Evolutionary conservation across 2,797 vertebrate genomes (phyloP).

Genomic region (Nyctibius grandis): DNA sequence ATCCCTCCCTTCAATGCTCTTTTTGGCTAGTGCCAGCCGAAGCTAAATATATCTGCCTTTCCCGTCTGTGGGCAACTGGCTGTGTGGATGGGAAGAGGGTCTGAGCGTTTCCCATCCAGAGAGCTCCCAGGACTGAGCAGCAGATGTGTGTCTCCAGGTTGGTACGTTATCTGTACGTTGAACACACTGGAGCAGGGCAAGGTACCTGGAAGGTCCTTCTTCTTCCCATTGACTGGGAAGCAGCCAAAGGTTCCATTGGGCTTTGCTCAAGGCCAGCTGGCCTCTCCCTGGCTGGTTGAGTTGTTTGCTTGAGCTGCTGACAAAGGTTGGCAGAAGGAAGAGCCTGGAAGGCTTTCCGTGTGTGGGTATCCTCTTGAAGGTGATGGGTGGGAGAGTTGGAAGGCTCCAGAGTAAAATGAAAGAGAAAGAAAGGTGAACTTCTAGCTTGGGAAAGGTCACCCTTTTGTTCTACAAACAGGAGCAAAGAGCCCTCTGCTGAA

Average conservation of each 20-base stretch:
- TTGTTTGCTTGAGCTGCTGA: neutral
- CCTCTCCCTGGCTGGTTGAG: neutral
- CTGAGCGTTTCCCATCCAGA: neutral
- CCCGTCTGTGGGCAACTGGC: neutral
- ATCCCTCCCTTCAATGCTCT: neutral
- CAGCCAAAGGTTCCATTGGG: neutral
- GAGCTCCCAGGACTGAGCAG: fast-evolving
- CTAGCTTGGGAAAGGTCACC: neutral
- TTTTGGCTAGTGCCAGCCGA: neutral
- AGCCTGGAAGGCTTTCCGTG: neutral
- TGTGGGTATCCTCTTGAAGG: fast-evolving
- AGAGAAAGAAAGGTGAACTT: neutral
- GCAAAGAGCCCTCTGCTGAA: neutral
- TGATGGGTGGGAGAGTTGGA: neutral
- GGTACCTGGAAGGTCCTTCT: neutral
- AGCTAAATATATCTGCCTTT: neutral
- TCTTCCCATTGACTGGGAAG: neutral
- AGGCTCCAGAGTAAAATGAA: neutral
- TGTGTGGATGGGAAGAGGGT: neutral
- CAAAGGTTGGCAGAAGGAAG: neutral
- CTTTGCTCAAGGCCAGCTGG: neutral
- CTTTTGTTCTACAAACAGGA: neutral
- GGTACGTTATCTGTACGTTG: fast-evolving
- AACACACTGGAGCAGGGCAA: neutral
- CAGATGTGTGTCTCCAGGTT: neutral